These are phyloP conservation scores for Hyperoplus immaculatus DNA, from an alignment of 2,797 vertebrate genomes.

Conservation along the genomic window DNA sequence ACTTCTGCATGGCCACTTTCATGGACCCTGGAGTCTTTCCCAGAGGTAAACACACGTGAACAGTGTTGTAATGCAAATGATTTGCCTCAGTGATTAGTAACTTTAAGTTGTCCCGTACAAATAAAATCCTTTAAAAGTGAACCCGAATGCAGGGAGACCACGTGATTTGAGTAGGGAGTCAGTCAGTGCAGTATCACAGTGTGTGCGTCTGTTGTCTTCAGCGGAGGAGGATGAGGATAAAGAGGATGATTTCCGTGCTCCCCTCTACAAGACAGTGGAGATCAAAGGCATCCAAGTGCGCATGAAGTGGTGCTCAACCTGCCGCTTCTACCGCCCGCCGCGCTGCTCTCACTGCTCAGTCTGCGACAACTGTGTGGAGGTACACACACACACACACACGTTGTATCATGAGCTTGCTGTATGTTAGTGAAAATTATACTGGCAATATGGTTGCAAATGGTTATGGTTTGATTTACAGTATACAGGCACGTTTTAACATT, in stretches of 20 bases:
- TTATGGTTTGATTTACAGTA: background rate
- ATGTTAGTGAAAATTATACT: background rate
- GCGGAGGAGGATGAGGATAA: slow-evolving; percentile 99
- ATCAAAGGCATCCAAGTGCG: slow-evolving; percentile 97
- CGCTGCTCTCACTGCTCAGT: slow-evolving; percentile 99
- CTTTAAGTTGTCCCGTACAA: background rate
- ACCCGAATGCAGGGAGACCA: background rate
- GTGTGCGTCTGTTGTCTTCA: slow-evolving; percentile 64
- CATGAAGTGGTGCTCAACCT: slow-evolving; percentile 99
- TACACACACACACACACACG: slow-evolving; percentile 56
- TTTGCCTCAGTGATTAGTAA: background rate
- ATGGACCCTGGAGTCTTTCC: slow-evolving; percentile 99
- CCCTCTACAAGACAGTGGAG: slow-evolving; percentile 98
- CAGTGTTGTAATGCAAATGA: background rate
- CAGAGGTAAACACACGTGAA: slow-evolving; percentile 86
- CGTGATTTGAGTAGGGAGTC: background rate
- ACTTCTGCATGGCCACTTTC: slow-evolving; percentile 99
- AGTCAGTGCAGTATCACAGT: background rate
- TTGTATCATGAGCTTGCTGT: background rate
- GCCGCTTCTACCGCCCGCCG: slow-evolving; percentile 97
- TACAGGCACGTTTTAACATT: background rate
- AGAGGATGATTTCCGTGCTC: slow-evolving; percentile 98
- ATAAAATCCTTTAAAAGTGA: background rate
- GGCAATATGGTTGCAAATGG: background rate
- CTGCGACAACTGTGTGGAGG: slow-evolving; percentile 99